Evolutionary conservation across 2,888 invertebrate species (phyloP), one percentile per base, ranked within the genome.

Genomic region (Temnothorax rugatulus): DNA sequence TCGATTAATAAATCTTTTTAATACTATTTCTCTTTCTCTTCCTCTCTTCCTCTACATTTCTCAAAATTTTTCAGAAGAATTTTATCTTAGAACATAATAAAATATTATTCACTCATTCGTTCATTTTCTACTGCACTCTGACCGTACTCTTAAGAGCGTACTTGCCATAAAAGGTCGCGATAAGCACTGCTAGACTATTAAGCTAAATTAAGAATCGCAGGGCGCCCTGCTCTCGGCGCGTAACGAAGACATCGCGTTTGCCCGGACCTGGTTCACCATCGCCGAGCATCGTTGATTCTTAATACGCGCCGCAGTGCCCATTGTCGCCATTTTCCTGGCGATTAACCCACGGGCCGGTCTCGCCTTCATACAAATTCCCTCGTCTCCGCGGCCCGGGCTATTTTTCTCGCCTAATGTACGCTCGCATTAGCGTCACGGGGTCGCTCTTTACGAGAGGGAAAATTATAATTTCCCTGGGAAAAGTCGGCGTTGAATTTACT

Each of bases 401-500:
- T 91, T 91, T 91, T 91, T 91, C 91, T 90, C 88, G 86, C 86
- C 90, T 91, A 91, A 91, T 91, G 91, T 91, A 87, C 88, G 86
- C 89, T 90, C 88, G 91, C 91, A 91, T 91, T 91, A 91, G 91
- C 91, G 90, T 91, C 91, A 87, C 86, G 69, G 77, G 83, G 88
- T 84, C 88, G 86, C 89, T 87, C 88, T 91, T 91, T 86, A 89
- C 87, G 86, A 87, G 87, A 89, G 86, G 87, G 88, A 91, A 90
- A 92, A 92, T 92, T 91, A 91, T 92, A 92, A 92, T 92, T 93
- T 91, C 88, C 89, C 87, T 87, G 82, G 87, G 89, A 90, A 90
- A 91, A 91, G 88, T 90, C 87, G 83, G 73, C 83, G 86, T 77
- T 87, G 83, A 90, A 92, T 91, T 92, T 91, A 92, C 88, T 84